These are phyloP conservation scores for Macroteleia sp. DNA, from an alignment of 2,888 invertebrate genomes.

Conservation along the genomic window DNA sequence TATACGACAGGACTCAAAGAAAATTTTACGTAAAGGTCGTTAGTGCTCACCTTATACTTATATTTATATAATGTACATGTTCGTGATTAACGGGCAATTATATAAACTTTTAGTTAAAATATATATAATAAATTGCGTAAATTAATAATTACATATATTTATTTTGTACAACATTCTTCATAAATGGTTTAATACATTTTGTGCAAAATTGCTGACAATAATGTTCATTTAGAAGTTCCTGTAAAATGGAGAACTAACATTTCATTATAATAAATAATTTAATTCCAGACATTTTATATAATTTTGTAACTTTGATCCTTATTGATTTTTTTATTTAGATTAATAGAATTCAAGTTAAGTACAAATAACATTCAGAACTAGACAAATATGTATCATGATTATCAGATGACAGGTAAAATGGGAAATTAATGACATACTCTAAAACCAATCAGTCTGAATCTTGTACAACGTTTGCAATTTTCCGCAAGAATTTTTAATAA, in stretches of 20 bases:
- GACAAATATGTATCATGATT: background rate
- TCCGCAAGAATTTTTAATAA: constrained; percentile 24
- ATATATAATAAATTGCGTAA: constrained; percentile 24
- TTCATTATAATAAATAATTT: too few relatives aligned
- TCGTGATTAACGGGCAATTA: constrained; percentile 42
- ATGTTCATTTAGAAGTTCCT: too few relatives aligned
- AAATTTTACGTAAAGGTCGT: constrained; percentile 48
- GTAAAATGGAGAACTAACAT: too few relatives aligned
- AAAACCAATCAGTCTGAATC: background rate
- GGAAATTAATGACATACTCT: constrained; percentile 20
- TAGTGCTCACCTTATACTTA: constrained; percentile 33
- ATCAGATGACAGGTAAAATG: constrained; percentile 27
- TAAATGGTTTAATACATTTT: too few relatives aligned
- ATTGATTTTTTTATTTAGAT: too few relatives aligned
- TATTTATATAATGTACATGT: constrained; percentile 36
- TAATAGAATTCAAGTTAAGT: too few relatives aligned
- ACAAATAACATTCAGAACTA: too few relatives aligned
- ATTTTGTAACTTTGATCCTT: too few relatives aligned
- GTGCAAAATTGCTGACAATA: too few relatives aligned
- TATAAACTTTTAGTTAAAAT: constrained; percentile 25
- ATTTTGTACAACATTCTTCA: too few relatives aligned
- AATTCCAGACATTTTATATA: too few relatives aligned
- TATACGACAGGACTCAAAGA: constrained; percentile 14
- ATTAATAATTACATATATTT: too few relatives aligned
- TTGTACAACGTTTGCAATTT: constrained; percentile 8